These are phyloP conservation scores for Yponomeuta plumbellus DNA, from an alignment of 2,888 invertebrate species.

Conservation along the genomic window DNA sequence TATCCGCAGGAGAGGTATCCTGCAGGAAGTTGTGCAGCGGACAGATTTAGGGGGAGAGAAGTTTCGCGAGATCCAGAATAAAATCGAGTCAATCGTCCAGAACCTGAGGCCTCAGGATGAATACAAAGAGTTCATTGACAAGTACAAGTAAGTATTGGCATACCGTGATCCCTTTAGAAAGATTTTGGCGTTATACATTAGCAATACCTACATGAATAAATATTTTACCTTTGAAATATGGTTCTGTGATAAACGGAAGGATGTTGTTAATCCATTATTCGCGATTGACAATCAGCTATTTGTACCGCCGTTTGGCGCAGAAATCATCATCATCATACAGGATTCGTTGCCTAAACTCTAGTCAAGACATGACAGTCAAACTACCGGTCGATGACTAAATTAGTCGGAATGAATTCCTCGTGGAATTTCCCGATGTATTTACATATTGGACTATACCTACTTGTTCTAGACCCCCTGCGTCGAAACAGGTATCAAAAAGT, in stretches of 20 bases:
- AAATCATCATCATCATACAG: no score
- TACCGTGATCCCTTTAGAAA: background rate
- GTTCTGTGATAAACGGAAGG: no score
- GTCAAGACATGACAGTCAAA: no score
- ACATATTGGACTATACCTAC: no score
- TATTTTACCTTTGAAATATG: no score
- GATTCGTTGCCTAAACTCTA: no score
- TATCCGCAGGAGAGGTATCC: slow-evolving; percentile 81
- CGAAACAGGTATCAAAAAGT: no score
- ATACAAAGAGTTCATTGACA: slow-evolving; percentile 91
- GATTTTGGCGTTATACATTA: background rate
- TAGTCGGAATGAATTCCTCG: no score
- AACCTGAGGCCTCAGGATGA: slow-evolving; percentile 89
- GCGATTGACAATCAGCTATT: background rate
- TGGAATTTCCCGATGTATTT: no score
- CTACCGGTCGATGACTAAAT: no score
- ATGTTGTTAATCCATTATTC: background rate
- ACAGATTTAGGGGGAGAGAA: slow-evolving; percentile 89
- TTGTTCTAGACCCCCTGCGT: no score
- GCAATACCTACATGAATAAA: no score
- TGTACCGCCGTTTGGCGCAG: background rate
- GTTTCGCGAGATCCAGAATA: slow-evolving; percentile 85
- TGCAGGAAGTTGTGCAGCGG: slow-evolving; percentile 86
- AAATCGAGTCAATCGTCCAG: slow-evolving; percentile 85
- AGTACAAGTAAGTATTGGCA: slow-evolving; percentile 82